These are phyloP conservation scores for Bufo gargarizans DNA, from an alignment of 2,113 vertebrate genomes.

Conservation along the genomic window DNA sequence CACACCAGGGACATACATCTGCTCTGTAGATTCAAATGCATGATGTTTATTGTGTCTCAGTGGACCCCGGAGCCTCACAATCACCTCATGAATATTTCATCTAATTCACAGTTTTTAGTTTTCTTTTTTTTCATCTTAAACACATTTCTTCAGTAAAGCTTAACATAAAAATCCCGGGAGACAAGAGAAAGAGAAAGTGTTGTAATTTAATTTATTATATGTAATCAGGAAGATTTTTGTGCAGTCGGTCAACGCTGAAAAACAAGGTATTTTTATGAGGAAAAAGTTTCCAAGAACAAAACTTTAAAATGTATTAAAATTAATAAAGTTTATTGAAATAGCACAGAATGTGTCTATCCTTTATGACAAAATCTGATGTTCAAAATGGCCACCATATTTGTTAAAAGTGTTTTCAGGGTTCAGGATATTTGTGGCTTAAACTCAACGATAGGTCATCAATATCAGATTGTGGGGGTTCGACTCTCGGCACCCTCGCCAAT, in stretches of 20 bases:
- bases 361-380: background rate
- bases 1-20: background rate
- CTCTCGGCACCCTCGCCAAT: too few relatives aligned
- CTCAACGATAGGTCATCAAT: too few relatives aligned
- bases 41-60: background rate
- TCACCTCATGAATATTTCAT: constrained; percentile 14
- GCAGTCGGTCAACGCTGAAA: background rate
- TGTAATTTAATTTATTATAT: background rate
- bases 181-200: background rate
- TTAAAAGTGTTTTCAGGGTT: too few relatives aligned
- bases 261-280: background rate
- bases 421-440: too few relatives aligned
- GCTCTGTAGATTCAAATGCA: background rate
- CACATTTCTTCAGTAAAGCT: constrained; percentile 10
- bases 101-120: background rate
- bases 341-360: background rate
- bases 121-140: background rate
- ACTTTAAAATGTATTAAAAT: background rate
- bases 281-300: constrained; percentile 23
- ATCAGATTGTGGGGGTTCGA: too few relatives aligned
- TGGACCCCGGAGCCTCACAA: background rate
- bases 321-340: background rate
- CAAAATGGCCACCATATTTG: background rate
- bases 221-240: background rate
- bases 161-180: background rate